A percentile compares a stretch with the other conserved stretches of the same genome.
Evolutionary conservation across 2,888 invertebrate genomes (phyloP).

Genomic region (Rotaria macrura): DNA sequence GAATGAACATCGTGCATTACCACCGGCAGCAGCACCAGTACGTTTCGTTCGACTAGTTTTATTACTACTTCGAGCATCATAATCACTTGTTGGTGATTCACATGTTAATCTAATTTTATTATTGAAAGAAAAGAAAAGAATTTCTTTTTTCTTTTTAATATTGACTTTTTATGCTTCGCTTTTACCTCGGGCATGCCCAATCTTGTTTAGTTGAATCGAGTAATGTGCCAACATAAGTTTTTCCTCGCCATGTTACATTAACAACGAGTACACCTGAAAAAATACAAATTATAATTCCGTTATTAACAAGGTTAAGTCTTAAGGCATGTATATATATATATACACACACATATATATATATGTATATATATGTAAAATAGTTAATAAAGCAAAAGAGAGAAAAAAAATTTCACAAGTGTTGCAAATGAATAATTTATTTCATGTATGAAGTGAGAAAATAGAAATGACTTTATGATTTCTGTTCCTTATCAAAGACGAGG

Average conservation of each 20-base stretch:
- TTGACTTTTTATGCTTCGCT: background rate
- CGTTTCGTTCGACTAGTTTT: constrained; percentile 6
- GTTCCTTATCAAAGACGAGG: background rate
- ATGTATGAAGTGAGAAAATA: background rate
- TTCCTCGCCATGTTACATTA: constrained; percentile 96
- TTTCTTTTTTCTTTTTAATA: background rate
- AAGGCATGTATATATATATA: background rate
- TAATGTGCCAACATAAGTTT: constrained; percentile 91
- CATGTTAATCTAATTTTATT: background rate
- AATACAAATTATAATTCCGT: background rate
- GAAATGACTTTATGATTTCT: background rate
- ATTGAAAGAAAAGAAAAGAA: background rate
- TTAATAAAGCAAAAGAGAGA: background rate
- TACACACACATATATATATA: too few species aligned
- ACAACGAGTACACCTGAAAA: constrained; percentile 75
- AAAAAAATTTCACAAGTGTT: background rate
- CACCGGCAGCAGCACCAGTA: background rate
- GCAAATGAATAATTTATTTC: background rate
- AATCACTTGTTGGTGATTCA: constrained; percentile 19
- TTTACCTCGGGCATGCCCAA: constrained; percentile 29
- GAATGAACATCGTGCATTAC: background rate
- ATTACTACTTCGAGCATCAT: constrained; percentile 2
- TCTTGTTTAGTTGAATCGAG: constrained; percentile 56
- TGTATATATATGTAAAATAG: background rate
- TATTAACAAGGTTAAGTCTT: too few species aligned